Evolutionary conservation across 2,888 invertebrate species (phyloP), one percentile per base, ranked within the genome.

Genomic region (Ganaspis brasiliensis): DNA sequence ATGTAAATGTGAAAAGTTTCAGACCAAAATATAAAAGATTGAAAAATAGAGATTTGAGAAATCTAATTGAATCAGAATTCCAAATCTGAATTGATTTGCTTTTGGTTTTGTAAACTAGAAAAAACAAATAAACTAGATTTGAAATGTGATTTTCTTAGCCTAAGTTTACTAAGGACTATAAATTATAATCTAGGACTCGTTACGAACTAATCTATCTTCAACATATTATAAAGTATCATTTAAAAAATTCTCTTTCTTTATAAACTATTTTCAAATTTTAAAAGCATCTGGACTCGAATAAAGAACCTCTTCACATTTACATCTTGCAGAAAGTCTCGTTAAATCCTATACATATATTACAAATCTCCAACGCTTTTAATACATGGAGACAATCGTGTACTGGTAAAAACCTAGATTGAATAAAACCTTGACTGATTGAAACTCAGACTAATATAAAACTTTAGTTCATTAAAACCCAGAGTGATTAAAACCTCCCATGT

Each of bases 311-410:
- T 72, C 72, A 72, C 35, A 19, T 72, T 72, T 40, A 56, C 55
- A 37, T 72, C 19, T 49, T 72, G 21, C 12, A 56, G 35, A 35
- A 35, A 37, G 19, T 35, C 52, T 72, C 37, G 16, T 21, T 19
- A 72, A 72, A 45, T 19, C 55, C 21, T 72, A 56, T 35, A 35
- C 19, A 56, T 72, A 72, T 55, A 40, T 72, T 55, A 56, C 72
- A 72, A 26, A 56, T 55, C 52, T 40, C 35, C 19, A 55, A 24
- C 52, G 49, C n/a, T 35, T 21, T 16, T 31, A 71, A 24, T 31
- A 12, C 49, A 55, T 9, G 31, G 71, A 71, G 52, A 26, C 52
- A 31, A 49, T 31, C 2, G 14, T 16, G 1, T n/a, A 70, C 6
- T 16, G n/a, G 31, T 6, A 31, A 31, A 31, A 31, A 31, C 31